Evolutionary conservation across 2,888 invertebrate species (phyloP).

Genomic region (Caenorhabditis sulstoni): DNA sequence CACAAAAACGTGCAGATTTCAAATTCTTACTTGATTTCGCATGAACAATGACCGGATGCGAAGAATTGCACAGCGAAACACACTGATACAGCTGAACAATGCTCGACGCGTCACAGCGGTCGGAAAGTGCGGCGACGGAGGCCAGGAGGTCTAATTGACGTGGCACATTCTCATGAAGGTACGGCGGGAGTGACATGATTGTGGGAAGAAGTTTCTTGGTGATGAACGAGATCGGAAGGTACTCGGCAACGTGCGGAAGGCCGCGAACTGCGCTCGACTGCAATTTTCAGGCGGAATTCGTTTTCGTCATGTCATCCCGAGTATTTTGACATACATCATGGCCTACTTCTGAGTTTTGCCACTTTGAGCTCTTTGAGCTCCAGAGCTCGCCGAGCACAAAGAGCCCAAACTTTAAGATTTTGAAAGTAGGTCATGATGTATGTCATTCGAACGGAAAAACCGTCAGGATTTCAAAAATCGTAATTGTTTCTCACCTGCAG

Average conservation of each 20-base stretch:
- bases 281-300: slow-evolving; percentile 22
- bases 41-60: slow-evolving; percentile 79
- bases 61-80: slow-evolving; percentile 71
- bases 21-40: slow-evolving; percentile 68
- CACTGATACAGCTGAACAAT: slow-evolving; percentile 71
- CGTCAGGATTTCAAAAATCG: background rate
- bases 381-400: too few relatives aligned
- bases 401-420: too few relatives aligned
- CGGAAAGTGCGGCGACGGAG: slow-evolving; percentile 73
- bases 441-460: too few relatives aligned
- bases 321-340: too few relatives aligned
- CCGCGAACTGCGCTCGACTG: slow-evolving; percentile 75
- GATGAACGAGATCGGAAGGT: slow-evolving; percentile 73
- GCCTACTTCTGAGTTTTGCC: background rate
- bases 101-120: slow-evolving; percentile 74
- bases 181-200: slow-evolving; percentile 71
- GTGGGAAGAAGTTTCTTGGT: slow-evolving; percentile 73
- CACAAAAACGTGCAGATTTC: too few relatives aligned
- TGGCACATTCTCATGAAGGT: slow-evolving; percentile 78
- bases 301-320: too few relatives aligned
- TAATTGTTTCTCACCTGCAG: slow-evolving; percentile 55
- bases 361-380: too few relatives aligned
- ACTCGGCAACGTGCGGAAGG: slow-evolving; percentile 74
- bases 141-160: slow-evolving; percentile 78
- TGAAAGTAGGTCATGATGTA: too few relatives aligned